Evolutionary conservation across 2,113 vertebrate species (phyloP).

Genomic region (Cygnus buccinator): DNA sequence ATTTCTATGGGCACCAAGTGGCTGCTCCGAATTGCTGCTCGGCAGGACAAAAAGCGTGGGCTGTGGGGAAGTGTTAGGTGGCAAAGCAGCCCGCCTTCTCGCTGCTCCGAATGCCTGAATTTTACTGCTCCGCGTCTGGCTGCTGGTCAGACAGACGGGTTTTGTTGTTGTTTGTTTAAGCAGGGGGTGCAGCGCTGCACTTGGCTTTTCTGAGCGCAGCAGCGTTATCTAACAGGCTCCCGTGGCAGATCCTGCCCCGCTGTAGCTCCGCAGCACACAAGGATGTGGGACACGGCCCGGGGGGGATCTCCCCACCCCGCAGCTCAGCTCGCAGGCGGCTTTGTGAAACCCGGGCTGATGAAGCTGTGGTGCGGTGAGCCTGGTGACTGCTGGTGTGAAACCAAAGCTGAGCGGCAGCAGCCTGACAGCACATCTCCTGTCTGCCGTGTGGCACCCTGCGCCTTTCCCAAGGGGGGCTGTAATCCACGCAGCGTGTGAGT

Average conservation of each 20-base stretch:
- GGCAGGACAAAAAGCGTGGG: background rate
- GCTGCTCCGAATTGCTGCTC: background rate
- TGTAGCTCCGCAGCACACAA: background rate
- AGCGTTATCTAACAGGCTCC: background rate
- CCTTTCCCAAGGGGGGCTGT: background rate
- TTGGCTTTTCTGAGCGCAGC: background rate
- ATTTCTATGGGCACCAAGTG: background rate
- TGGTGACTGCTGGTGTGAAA: background rate
- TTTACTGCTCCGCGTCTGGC: background rate
- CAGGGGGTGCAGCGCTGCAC: background rate
- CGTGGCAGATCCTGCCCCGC: background rate
- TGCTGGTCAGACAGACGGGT: background rate
- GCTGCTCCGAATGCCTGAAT: background rate
- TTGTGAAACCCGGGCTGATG: background rate
- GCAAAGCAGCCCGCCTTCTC: background rate
- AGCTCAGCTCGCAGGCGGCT: background rate
- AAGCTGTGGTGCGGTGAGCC: background rate
- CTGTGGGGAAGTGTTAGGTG: background rate
- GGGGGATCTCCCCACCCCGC: background rate
- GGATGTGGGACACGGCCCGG: background rate
- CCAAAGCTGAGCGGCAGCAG: background rate
- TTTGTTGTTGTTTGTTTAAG: background rate
- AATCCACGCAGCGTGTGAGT: fast-evolving
- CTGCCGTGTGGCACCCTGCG: background rate
- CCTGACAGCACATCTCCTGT: fast-evolving